phyloP scores from a whole-genome alignment of 2,888 invertebrate genomes.

The Lasioglossum leucozonium region DNA sequence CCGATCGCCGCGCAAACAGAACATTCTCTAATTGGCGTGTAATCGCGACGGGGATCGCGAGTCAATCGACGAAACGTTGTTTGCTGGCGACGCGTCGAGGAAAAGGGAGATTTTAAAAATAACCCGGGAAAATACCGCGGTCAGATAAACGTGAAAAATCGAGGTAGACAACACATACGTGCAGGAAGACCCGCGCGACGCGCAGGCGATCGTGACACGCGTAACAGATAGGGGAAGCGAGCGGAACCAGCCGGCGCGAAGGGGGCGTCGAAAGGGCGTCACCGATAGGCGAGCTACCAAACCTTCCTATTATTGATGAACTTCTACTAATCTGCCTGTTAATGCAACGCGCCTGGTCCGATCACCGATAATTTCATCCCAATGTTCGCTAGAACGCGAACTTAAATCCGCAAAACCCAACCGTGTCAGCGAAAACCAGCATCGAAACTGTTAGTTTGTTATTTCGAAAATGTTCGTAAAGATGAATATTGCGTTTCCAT shows the following conservation, averaged over 20 bases:
- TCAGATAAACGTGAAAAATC: constrained; percentile 4
- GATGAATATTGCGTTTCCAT: no score
- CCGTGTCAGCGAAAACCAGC: no score
- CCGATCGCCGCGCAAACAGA: no score
- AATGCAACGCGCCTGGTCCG: constrained; percentile 9
- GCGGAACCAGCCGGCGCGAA: constrained; percentile 4
- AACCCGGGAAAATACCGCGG: not conserved
- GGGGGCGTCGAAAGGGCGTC: constrained; percentile 60
- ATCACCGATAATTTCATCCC: not conserved
- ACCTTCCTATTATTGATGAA: constrained; percentile 43
- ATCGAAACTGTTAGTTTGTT: no score
- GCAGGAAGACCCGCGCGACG: not conserved
- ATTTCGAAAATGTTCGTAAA: no score
- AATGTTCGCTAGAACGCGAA: not conserved
- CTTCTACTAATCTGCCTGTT: constrained; percentile 43
- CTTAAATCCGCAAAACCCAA: no score
- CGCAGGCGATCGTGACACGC: not conserved
- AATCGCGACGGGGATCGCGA: constrained; percentile 6
- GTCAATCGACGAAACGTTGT: constrained; percentile 17
- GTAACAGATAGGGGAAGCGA: constrained; percentile 8
- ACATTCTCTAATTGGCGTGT: constrained; percentile 30
- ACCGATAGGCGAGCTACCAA: constrained; percentile 46
- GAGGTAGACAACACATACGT: not conserved
- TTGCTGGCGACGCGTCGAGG: not conserved
- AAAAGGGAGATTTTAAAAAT: not conserved